Evolutionary conservation across 2,888 invertebrate genomes (phyloP).

Genomic region (Listrodromus nycthemerus): DNA sequence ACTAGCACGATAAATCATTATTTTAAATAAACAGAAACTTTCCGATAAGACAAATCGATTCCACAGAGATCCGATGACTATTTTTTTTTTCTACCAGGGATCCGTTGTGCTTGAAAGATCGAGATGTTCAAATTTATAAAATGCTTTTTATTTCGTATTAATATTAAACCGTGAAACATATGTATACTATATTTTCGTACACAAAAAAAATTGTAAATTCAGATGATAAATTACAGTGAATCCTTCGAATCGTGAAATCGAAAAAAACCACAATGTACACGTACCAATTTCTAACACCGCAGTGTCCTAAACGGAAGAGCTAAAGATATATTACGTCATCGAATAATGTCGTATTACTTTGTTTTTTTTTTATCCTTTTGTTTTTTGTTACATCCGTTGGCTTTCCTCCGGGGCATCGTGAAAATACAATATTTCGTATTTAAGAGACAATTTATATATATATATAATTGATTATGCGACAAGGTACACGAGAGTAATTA

Average conservation of each 20-base stretch:
- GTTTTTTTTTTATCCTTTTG: conserved; percentile 1
- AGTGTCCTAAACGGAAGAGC: conserved; percentile 62
- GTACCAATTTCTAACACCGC: conserved; percentile 38
- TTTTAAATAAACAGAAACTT: too few species aligned
- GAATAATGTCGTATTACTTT: conserved; percentile 18
- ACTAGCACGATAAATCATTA: too few species aligned
- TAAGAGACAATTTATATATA: conserved; percentile 40
- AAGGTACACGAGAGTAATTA: conserved; percentile 60
- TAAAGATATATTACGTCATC: conserved; percentile 45
- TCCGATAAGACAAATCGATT: too few species aligned
- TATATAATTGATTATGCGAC: conserved; percentile 51
- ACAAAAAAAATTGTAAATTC: conserved; percentile 49
- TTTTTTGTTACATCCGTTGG: conserved; percentile 14
- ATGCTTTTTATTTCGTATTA: conserved; percentile 71
- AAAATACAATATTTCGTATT: conserved; percentile 43
- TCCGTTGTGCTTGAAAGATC: not conserved
- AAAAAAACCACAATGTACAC: conserved; percentile 35
- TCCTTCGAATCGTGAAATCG: conserved; percentile 36
- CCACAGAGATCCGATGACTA: too few species aligned
- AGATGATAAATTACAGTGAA: conserved; percentile 47
- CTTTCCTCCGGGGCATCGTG: conserved; percentile 21
- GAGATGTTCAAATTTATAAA: conserved; percentile 72
- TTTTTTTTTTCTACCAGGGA: too few species aligned
- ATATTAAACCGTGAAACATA: conserved; percentile 69
- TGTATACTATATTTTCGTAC: conserved; percentile 60